A percentile compares a stretch with the other conserved stretches of the same genome.
These are phyloP conservation scores for Oligia strigilis DNA, from an alignment of 2,888 invertebrate genomes.

Conservation along the genomic window DNA sequence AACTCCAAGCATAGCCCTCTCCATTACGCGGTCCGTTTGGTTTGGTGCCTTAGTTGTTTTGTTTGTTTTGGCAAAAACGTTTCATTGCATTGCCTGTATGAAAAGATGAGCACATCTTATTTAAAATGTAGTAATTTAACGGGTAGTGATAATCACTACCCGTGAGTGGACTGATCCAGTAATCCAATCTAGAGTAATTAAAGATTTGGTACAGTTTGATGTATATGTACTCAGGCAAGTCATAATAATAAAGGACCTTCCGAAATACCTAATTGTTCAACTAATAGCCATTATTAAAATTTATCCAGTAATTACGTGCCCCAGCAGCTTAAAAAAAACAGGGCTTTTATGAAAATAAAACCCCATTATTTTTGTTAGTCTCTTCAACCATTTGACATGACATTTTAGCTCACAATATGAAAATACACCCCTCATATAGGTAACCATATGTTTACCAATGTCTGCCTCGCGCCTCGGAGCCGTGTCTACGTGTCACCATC, in stretches of 20 bases:
- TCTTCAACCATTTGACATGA: not conserved
- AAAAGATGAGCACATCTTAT: not conserved
- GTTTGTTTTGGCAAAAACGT: slow-evolving; percentile 13
- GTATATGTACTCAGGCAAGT: not conserved
- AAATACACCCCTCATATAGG: not conserved
- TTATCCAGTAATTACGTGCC: not conserved
- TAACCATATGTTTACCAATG: slow-evolving; percentile 20
- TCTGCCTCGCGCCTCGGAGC: not conserved
- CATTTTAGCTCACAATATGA: not conserved
- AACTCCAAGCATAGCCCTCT: too few species aligned
- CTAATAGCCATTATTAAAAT: not conserved
- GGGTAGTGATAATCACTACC: too few species aligned
- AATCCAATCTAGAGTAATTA: not conserved
- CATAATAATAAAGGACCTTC: not conserved
- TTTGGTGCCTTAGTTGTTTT: not conserved
- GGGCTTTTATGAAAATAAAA: not conserved
- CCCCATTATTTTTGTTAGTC: not conserved
- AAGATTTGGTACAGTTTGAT: not conserved
- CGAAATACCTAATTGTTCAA: not conserved
- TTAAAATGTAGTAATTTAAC: not conserved
- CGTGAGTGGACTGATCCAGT: not conserved
- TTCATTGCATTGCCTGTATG: not conserved
- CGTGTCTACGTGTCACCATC: slow-evolving; percentile 54
- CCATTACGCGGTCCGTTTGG: not conserved
- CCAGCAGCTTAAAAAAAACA: not conserved